Evolutionary conservation across 2,797 vertebrate species (phyloP), one percentile per base, ranked within the genome.

Genomic region (Gallinago nigripennis): DNA sequence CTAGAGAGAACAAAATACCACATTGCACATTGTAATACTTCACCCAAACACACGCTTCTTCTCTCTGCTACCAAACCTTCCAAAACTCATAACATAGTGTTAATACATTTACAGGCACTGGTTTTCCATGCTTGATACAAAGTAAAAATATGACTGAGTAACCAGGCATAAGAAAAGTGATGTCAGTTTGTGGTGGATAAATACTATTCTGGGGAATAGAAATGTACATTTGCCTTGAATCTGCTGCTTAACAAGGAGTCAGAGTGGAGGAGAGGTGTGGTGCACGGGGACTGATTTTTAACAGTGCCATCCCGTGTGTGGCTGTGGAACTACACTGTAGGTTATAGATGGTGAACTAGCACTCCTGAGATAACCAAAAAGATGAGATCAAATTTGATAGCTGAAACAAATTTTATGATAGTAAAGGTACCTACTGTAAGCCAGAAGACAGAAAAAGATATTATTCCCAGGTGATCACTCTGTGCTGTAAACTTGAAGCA

Each of bases 1-100:
- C 94, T 96, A 33, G 97, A 96, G 97, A 97, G 92, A 88, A 82
- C 92, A 95, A 96, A 97, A 97, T 96, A 95, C 95, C 96, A 93
- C 89, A 92, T 91, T 96, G 84, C 89, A 57, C 72, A 73, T 82
- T 80, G 51, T 80, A 89, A 92, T 87, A 85, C 91, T 2, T 2
- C 72, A 90, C 90, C 95, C 86, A 92, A 41, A 71, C 2, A 20
- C 80, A 72, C 63, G 50, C 72, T 82, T 39, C 73, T 90, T 12
- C 57, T 41, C 30, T 76, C 37, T 82, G 37, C 73, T 82, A 79
- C 94, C 80, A 93, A 93, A 64, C 60, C 60, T 93, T 93, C 56
- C 64, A 89, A 92, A 94, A 86, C 76, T 79, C 48, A 13, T 60
- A 86, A 82, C 72, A 39, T 63, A 70, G 15, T 41, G 43, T 93